These are phyloP conservation scores for Temnothorax ravouxi DNA, from an alignment of 2,888 invertebrate genomes.

Conservation along the genomic window DNA sequence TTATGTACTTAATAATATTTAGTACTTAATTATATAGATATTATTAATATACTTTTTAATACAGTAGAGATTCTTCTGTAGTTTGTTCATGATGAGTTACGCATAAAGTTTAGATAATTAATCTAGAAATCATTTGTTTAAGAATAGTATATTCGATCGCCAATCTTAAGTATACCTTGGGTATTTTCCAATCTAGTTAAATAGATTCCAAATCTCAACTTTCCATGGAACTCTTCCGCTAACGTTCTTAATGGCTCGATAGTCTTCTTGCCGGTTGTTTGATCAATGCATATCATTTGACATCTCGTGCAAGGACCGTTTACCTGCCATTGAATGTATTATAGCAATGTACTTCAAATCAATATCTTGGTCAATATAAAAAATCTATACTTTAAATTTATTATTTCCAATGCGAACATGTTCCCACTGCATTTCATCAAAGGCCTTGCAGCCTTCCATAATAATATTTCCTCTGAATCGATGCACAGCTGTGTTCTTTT, in stretches of 20 bases:
- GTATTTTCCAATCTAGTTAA: constrained; percentile 83
- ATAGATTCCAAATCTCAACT: constrained; percentile 94
- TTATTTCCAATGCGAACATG: constrained; percentile 89
- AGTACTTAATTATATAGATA: neutral
- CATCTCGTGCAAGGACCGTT: constrained; percentile 95
- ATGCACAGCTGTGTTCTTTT: constrained; percentile 89
- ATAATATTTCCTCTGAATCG: constrained; percentile 97
- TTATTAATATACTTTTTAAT: neutral
- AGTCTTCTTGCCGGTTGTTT: constrained; percentile 93
- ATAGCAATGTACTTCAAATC: neutral
- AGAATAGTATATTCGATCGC: constrained; percentile 72
- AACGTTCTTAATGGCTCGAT: constrained; percentile 93
- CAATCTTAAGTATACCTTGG: constrained; percentile 76
- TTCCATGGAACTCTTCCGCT: constrained; percentile 91
- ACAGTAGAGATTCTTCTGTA: constrained; percentile 5
- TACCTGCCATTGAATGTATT: constrained; percentile 87
- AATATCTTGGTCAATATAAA: constrained; percentile 33
- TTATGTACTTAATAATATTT: neutral
- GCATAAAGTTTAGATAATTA: neutral
- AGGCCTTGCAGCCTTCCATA: constrained; percentile 90
- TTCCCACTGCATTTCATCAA: constrained; percentile 93
- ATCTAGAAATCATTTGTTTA: constrained; percentile 47
- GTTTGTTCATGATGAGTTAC: neutral
- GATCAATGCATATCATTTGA: constrained; percentile 98
- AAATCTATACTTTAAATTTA: constrained; percentile 88